Conservation (phyloP, 2,888 invertebrate species). For the Papilio protenor region DNA sequence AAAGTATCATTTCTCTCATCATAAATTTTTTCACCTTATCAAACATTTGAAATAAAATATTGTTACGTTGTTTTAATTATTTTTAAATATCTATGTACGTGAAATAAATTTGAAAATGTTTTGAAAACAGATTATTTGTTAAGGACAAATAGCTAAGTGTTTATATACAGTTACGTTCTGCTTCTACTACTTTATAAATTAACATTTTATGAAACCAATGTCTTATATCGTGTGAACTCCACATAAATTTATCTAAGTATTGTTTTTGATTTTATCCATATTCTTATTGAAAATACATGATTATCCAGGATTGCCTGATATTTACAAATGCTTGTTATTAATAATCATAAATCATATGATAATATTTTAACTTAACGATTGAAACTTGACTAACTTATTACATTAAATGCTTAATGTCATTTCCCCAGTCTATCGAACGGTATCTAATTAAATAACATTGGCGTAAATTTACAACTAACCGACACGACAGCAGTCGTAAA, state of each 20-base stretch:
- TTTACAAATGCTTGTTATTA: not conserved
- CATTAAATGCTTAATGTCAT: not conserved
- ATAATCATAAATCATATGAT: not conserved
- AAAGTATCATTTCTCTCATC: constrained; percentile 6
- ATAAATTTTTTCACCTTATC: not conserved
- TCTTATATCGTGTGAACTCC: not conserved
- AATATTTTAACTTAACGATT: not conserved
- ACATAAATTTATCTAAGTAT: not conserved
- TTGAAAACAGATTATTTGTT: not conserved
- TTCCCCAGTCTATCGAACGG: constrained; percentile 11
- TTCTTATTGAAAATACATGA: no score
- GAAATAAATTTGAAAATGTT: not conserved
- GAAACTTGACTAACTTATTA: not conserved
- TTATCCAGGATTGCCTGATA: no score
- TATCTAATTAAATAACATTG: constrained; percentile 23
- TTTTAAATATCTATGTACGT: not conserved
- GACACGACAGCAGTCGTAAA: constrained; percentile 24
- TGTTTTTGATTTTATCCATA: not conserved
- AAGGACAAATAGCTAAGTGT: no score
- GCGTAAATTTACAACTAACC: constrained; percentile 20
- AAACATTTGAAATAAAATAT: not conserved
- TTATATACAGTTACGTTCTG: no score
- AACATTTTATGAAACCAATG: no score
- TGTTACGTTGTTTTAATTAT: not conserved
- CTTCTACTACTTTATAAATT: no score